Evolutionary conservation across 2,113 vertebrate genomes (phyloP).

Genomic region (Hemibagrus wyckioides): DNA sequence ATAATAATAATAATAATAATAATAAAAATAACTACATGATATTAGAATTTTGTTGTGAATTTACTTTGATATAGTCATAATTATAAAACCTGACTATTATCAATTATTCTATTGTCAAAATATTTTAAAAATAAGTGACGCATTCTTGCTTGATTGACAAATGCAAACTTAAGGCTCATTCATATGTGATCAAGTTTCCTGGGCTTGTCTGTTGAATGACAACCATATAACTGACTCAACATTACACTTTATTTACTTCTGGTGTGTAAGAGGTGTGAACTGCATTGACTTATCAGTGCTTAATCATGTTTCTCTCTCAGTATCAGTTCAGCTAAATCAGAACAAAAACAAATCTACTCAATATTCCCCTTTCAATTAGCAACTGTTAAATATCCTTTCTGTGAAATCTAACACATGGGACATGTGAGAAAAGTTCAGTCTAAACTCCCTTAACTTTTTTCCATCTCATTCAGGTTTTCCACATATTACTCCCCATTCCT

Average conservation of each 20-base stretch:
- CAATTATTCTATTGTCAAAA: background rate
- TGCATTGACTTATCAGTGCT: background rate
- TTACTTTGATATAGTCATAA: background rate
- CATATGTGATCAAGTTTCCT: slow-evolving; percentile 3
- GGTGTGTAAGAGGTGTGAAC: slow-evolving; percentile 10
- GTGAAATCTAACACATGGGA: background rate
- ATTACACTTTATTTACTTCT: background rate
- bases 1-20: background rate
- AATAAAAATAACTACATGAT: background rate
- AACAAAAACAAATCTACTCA: background rate
- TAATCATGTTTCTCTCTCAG: background rate
- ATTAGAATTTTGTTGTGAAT: background rate
- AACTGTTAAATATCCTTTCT: background rate
- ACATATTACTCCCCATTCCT: background rate
- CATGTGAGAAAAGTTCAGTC: background rate
- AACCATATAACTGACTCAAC: background rate
- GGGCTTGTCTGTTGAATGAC: background rate
- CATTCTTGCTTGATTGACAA: slow-evolving; percentile 8
- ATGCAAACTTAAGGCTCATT: slow-evolving; percentile 18
- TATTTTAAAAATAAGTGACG: background rate
- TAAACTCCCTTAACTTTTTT: slow-evolving; percentile 15
- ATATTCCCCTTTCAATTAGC: background rate
- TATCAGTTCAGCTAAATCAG: background rate
- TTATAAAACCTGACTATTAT: background rate
- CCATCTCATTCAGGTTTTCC: slow-evolving; percentile 8